Evolutionary conservation across 2,888 invertebrate genomes (phyloP).

Genomic region (Mycalesis mineus): DNA sequence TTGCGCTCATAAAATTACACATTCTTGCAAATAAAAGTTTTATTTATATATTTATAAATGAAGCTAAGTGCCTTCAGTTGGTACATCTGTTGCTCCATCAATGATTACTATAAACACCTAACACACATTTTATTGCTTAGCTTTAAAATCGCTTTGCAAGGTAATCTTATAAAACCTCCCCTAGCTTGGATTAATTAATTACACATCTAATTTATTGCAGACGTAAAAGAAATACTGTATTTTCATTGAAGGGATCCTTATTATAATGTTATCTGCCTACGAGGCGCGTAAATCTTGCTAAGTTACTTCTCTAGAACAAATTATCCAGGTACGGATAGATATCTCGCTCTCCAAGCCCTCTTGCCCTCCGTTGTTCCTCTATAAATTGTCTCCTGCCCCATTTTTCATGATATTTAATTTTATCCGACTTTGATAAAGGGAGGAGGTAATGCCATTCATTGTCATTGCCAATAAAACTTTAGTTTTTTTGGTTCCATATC

Average conservation of each 20-base stretch:
- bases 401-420: neutral
- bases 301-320: slow-evolving; percentile 29
- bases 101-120: no score
- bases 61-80: no score
- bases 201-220: slow-evolving; percentile 7
- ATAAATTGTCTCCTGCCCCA: neutral
- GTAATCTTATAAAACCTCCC: no score
- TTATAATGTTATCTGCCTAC: slow-evolving; percentile 21
- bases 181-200: neutral
- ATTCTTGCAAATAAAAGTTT: no score
- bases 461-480: no score
- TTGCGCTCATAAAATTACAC: no score
- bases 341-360: slow-evolving; percentile 27
- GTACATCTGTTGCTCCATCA: no score
- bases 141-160: no score
- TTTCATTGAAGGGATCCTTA: slow-evolving; percentile 20
- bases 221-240: slow-evolving; percentile 16
- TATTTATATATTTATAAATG: no score
- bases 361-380: neutral
- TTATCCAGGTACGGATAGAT: slow-evolving; percentile 27
- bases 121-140: no score
- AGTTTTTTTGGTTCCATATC: no score
- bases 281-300: slow-evolving; percentile 24
- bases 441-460: no score
- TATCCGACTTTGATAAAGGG: neutral